Evolutionary conservation across 2,888 invertebrate genomes (phyloP), one percentile per base, ranked within the genome.

Genomic region (Belgica antarctica): DNA sequence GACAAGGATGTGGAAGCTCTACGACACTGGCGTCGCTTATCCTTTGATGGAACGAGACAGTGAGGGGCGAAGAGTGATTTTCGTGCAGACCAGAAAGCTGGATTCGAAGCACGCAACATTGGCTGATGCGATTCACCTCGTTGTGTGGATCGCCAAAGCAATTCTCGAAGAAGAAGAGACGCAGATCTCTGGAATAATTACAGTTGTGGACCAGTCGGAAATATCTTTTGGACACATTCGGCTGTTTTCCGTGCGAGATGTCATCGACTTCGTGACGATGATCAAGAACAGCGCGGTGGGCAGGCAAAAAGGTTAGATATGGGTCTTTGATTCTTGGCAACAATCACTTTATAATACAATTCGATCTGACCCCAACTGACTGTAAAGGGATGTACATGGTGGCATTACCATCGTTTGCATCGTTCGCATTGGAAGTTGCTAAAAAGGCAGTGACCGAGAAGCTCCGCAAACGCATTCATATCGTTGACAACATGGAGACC

Each of bases 381-480:
- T n/a, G n/a, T n/a, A n/a, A n/a, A n/a, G 59, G 59, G 27, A 59
- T 59, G 59, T 59, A 59, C 27, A 19, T 59, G 24, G 59, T 59
- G 7, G 27, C 25, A 3, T 12, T 59, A 1, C 59, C 59, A 4
- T 59, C 25, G 2, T 59, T 59, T 12, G 59, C 59, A 4, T 12
- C 5, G 2, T 27, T 59, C 15, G 8, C 27, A 8, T 12, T 59
- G 1, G 59, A 59, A 24, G 27, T 59, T 10, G 59, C 59, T 10
- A 59, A 59, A 19, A 59, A 27, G 10, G 59, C 59, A n/a, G n/a
- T 15, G 7, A 59, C 12, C n/a, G 59, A 59, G n/a, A 59, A 59
- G 12, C 22, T 59, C 2, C 5, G 25, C 1, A 59, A 59, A 27
- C 24, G 59, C 4, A 27, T 59, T 24, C 59, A 59, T 25, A 1